Evolutionary conservation across 2,113 vertebrate genomes (phyloP), one percentile per base, ranked within the genome.

Genomic region (Polyodon spathula): DNA sequence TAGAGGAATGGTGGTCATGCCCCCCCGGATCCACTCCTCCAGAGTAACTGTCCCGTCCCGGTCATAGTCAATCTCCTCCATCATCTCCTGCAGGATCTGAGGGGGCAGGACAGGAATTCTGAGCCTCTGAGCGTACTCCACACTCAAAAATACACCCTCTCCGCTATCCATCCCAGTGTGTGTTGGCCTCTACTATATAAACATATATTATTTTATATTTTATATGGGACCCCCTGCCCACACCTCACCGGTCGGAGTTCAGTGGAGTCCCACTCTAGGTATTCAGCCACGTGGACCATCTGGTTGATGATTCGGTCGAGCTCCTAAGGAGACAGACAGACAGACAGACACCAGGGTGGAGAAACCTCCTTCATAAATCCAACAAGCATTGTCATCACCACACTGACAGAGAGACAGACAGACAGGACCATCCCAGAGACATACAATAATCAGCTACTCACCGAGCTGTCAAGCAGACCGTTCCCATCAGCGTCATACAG

Each of bases 271-370:
- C 94, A 97, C 71, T 97, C 89, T 76, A 97, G 84, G 71, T 97
- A 97, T 74, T 93, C 93, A 0, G 94, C 94, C 11, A 97, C 86
- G 0, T 97, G 94, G 37, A 97, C 90, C 93, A 97, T 97, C 78
- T 97, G 94, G 73, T 81, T 94, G 73, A 97, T 92, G 68, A 97
- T 97, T 1, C 85, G 87, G 66, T 97, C 93, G 75, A 95, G 76
- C 71, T 95, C 94, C 94, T 93, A 59, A 43, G 73, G 63, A 8
- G 52, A 73, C 15, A 4, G 10, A 55, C 17, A 55, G 54, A 5
- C 54, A 55, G 6, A 12, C 2, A n/a, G 37, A 6, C 6, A 39
- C 17, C 54, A 67, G 53, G 37, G 0, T 4, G 16, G 11, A 40
- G 14, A 5, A 2, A 2, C 38, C 1, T 58, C 16, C 12, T 9